These are phyloP conservation scores for Nothoprocta perdicaria DNA, from an alignment of 2,113 vertebrate genomes.

Conservation along the genomic window DNA sequence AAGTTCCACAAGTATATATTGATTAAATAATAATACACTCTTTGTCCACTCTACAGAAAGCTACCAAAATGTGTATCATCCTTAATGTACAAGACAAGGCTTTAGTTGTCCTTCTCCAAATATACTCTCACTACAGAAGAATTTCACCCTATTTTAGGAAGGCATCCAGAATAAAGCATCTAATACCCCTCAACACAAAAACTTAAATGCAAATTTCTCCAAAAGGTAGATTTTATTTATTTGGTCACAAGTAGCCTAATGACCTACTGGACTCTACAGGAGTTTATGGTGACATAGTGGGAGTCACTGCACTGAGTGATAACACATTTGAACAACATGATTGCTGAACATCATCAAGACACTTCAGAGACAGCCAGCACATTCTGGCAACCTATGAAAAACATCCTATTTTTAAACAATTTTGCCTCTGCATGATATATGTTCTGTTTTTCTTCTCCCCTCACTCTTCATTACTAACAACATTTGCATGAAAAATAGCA, in stretches of 20 bases:
- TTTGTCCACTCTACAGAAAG: background rate
- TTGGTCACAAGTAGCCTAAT: too few relatives aligned
- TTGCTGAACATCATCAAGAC: background rate
- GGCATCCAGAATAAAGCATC: background rate
- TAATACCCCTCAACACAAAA: background rate
- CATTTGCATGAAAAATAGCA: slow-evolving; percentile 70
- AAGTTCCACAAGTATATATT: background rate
- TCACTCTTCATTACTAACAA: slow-evolving; percentile 41
- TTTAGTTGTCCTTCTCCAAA: background rate
- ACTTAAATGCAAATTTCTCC: background rate
- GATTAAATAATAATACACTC: background rate
- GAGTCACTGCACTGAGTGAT: too few relatives aligned
- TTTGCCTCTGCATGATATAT: slow-evolving; percentile 38
- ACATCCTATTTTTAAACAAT: slow-evolving; percentile 56
- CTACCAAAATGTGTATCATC: background rate
- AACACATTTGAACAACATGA: too few relatives aligned
- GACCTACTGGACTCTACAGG: too few relatives aligned
- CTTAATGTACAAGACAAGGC: background rate
- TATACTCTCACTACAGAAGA: background rate
- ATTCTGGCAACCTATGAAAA: slow-evolving; percentile 39
- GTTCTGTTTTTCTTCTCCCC: slow-evolving; percentile 45
- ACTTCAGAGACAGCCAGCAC: background rate
- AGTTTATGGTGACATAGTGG: too few relatives aligned
- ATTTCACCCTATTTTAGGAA: background rate
- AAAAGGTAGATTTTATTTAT: background rate